A percentile compares a stretch with the other conserved stretches of the same genome.
Conservation (phyloP, 2,797 vertebrate genomes). For the Pangasius macronema region DNA sequence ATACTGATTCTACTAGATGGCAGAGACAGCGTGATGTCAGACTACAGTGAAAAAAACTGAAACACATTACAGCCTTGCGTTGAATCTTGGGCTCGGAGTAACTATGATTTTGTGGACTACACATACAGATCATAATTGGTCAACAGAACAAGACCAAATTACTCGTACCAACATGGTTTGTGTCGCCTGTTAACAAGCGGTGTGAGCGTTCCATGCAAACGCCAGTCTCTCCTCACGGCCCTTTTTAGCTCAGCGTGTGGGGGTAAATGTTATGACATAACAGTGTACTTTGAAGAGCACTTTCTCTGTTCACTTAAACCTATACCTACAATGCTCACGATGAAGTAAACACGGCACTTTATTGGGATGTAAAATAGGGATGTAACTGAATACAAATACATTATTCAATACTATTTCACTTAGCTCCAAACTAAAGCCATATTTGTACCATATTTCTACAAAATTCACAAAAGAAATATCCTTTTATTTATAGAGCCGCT, state of each 20-base stretch:
- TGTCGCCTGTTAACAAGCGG: background rate
- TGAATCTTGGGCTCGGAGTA: background rate
- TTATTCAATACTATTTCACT: background rate
- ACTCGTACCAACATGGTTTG: background rate
- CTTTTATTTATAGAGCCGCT: background rate
- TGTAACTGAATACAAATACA: background rate
- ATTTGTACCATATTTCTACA: background rate
- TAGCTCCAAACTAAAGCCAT: background rate
- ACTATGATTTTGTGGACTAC: background rate
- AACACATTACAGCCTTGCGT: background rate
- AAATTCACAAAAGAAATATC: background rate
- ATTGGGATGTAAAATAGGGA: background rate
- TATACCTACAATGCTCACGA: background rate
- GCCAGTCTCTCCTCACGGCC: background rate
- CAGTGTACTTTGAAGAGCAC: background rate
- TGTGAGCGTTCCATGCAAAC: background rate
- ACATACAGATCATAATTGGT: background rate
- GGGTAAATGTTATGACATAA: background rate
- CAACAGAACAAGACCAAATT: background rate
- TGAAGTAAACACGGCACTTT: background rate
- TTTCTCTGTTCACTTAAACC: background rate
- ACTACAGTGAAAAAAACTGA: background rate
- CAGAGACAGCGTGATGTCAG: slow-evolving; percentile 5
- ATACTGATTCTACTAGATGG: background rate
- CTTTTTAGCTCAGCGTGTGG: background rate